Base-by-base conservation (phyloP, 2,888 invertebrate genomes). In the Antheraea assamensis region DNA sequence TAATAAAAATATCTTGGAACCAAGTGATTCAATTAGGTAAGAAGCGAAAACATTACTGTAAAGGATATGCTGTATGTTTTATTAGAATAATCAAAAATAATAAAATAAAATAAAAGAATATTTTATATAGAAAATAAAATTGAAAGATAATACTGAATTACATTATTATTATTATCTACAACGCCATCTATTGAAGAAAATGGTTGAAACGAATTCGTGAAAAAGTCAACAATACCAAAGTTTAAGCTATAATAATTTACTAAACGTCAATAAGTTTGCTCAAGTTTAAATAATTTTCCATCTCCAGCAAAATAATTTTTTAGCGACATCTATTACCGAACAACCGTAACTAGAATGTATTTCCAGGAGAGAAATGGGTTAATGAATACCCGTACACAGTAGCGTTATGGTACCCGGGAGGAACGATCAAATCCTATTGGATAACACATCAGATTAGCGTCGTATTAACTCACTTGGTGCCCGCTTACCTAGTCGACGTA, bases 1-100 rank as follows among this genome's bases (percentile, higher is more conserved):
- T 97, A 31, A 96, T 98, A 76, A 96, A 97, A 0, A 91, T 98
- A 72, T 97, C 97, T 0, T 99, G 99, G 99, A 97, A 96, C 24
- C 96, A 97, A 80, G 96, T 98, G 71, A 95, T 98, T 81, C 95
- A 96, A 79, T 93, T 95, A 52, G 97, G 97, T 83, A 95, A 93
- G 86, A 49, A 52, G 19, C 5, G 19, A 19, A 52, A 15, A 19
- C 19, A 19, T 52, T 19, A 52, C 3, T 52, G 17, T 1, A 52
- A 42, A 13, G 42, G 42, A 42, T 42, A 42, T 42, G 2, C 42
- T 13, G 10, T 13, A 1, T 42, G 42, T 42, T 10, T 10, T 10
- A 42, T 42, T 10, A 42, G 7, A 42, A 42, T 42, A 42, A 7
- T 35, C 35, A 35, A 35, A 35, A 35, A n/a, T n/a, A n/a, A n/a